Evolutionary conservation across 2,888 invertebrate species (phyloP).

Genomic region (Formica aserva): DNA sequence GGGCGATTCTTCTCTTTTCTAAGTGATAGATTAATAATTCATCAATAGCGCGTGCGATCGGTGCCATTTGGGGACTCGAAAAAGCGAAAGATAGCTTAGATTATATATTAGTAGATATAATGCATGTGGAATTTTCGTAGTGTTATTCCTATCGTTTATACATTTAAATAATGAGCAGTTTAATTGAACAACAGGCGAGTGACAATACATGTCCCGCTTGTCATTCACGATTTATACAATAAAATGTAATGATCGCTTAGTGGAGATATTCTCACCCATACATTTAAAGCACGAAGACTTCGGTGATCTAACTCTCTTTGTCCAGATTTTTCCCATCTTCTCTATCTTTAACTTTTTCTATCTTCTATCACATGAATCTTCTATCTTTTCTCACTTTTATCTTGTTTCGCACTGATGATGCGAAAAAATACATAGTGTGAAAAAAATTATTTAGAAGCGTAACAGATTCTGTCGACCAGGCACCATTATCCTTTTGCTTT

Average conservation of each 20-base stretch:
- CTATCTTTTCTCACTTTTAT: neutral
- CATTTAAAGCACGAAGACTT: neutral
- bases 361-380: neutral
- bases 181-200: neutral
- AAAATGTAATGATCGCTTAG: constrained; percentile 25
- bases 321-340: neutral
- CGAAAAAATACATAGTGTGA: neutral
- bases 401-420: neutral
- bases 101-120: neutral
- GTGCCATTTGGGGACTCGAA: constrained; percentile 60
- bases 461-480: neutral
- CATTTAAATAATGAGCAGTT: neutral
- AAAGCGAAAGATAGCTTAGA: constrained; percentile 35
- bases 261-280: neutral
- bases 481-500: constrained; percentile 4
- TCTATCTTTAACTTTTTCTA: constrained; percentile 11
- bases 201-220: neutral
- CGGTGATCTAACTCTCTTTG: neutral
- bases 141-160: neutral
- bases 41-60: constrained; percentile 56
- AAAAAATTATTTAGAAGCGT: neutral
- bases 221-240: neutral
- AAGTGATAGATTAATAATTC: constrained; percentile 26
- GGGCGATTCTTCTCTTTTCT: constrained; percentile 35
- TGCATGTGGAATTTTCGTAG: constrained; percentile 11